Base-by-base conservation (phyloP, 2,797 vertebrate genomes). In the Hylomyscus alleni region DNA sequence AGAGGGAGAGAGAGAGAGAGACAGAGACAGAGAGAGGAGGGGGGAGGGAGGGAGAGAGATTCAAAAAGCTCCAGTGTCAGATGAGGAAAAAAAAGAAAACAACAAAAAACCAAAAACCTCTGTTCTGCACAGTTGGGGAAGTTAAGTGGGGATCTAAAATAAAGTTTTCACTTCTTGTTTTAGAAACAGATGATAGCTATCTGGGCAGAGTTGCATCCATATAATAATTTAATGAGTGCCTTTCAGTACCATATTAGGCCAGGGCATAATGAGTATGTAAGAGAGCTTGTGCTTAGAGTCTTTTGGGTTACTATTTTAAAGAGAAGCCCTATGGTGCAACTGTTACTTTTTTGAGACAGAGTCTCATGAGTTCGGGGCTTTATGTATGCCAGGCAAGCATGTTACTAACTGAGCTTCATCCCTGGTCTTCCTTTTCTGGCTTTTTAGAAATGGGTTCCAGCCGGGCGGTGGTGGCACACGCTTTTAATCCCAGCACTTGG, bases 121-220 rank as follows among this genome's bases (percentile, higher is more conserved):
- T 90, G 54, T 76, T 60, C 69, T 24, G 78, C 8, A 31, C 22
- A 91, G n/a, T 76, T 82, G 73, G 73, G 78, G 88, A 95, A 91
- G 85, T 94, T 89, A 88, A 78, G 60, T 3, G 11, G 13, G 40
- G n/a, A 91, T 67, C 37, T 73, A 90, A 95, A 95, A 93, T 72
- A 84, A 92, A 87, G 31, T 93, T 93, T 94, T 56, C 56, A 91
- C 54, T 92, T 92, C 78, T 92, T 73, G 29, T 90, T 95, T 97
- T n/a, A 34, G 90, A 86, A 95, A 73, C 10, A 69, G 44, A 89
- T 58, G 52, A 56, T 50, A 34, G 13, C 22, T 29, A 52, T 69
- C 17, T 77, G 12, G 85, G 54, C 13, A 91, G 94, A 93, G 56
- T 47, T 56, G 37, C 40, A 82, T 86, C 50, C 34, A 94, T 89